Percentiles rank a stretch among this genome's conserved stretches.
Evolutionary conservation across 2,113 vertebrate genomes (phyloP).

Genomic region (Onychorhynchus coronatus): DNA sequence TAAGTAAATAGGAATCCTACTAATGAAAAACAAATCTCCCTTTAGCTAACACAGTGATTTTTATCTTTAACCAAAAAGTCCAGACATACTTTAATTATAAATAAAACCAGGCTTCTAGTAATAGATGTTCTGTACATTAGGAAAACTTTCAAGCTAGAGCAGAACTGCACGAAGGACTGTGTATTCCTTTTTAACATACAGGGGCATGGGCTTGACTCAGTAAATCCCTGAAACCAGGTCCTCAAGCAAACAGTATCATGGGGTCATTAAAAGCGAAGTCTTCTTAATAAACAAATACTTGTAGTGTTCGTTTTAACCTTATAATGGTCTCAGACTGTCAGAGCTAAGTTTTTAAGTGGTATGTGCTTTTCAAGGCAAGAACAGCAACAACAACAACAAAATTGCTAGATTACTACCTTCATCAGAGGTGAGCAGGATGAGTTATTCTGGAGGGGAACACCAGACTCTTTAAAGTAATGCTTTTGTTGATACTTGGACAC

Average conservation of each 20-base stretch:
- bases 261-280: background rate
- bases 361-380: background rate
- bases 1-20: background rate
- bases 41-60: background rate
- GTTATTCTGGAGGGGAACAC: background rate
- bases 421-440: background rate
- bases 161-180: background rate
- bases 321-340: background rate
- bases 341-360: background rate
- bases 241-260: background rate
- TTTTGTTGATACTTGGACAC: background rate
- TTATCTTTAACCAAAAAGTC: background rate
- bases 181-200: background rate
- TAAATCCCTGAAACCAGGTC: background rate
- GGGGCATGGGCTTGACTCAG: background rate
- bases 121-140: background rate
- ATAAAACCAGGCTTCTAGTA: background rate
- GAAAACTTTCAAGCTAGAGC: background rate
- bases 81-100: background rate
- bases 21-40: background rate
- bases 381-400: background rate
- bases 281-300: background rate
- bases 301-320: background rate
- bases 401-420: rapidly evolving
- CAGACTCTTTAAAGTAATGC: background rate